These are phyloP conservation scores for Penaeus indicus DNA, from an alignment of 1,140 invertebrate genomes.

Conservation along the genomic window DNA sequence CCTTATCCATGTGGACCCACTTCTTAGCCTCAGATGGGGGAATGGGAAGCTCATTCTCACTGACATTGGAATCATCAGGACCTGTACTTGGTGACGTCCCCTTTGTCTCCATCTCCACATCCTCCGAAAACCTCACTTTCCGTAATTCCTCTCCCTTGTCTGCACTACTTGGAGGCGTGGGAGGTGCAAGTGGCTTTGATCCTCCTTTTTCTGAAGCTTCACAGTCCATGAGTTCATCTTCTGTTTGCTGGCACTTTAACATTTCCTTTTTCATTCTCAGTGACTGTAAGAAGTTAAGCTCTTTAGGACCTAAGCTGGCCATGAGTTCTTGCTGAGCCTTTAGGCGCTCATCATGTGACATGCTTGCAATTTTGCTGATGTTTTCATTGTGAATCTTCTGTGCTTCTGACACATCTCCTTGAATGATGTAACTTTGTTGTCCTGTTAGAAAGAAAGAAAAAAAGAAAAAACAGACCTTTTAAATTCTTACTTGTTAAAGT, in stretches of 20 bases:
- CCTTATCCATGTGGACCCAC: conserved; percentile 65
- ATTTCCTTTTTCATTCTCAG: conserved; percentile 33
- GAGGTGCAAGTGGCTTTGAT: not conserved
- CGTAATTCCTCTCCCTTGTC: not conserved
- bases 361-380: conserved; percentile 22
- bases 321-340: conserved; percentile 41
- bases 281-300: conserved; percentile 45
- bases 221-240: not conserved
- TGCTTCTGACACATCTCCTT: conserved; percentile 26
- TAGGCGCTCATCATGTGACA: conserved; percentile 51
- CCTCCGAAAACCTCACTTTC: conserved; percentile 8
- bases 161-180: too few relatives aligned
- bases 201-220: not conserved
- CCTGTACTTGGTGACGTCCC: not conserved
- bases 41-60: conserved; percentile 47
- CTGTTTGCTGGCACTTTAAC: not conserved
- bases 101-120: not conserved
- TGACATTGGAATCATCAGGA: not conserved
- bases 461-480: too few relatives aligned
- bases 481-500: too few relatives aligned
- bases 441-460: conserved; percentile 15
- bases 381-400: conserved; percentile 49
- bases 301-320: conserved; percentile 17
- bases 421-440: conserved; percentile 37
- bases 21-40: conserved; percentile 55